Percentiles rank a stretch among this genome's conserved stretches.
Conservation (phyloP, 2,888 invertebrate genomes). For the Slavum lentiscoides region DNA sequence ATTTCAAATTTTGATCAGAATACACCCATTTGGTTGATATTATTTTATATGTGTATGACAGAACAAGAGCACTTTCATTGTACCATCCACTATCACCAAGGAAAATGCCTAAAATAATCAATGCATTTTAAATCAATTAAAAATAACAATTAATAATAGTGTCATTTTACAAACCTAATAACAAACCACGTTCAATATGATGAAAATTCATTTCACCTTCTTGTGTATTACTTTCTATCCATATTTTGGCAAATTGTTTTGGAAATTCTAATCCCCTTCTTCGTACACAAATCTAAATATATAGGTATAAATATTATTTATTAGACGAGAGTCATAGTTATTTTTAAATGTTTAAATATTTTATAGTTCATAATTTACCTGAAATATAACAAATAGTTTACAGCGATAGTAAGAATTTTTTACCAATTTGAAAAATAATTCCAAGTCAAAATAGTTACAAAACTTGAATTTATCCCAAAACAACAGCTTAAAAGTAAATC, state of each 20-base stretch:
- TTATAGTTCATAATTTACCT: constrained; percentile 18
- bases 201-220: neutral
- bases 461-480: constrained; percentile 31
- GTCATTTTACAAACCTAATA: constrained; percentile 13
- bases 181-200: constrained; percentile 22
- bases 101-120: constrained; percentile 68
- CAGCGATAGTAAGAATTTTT: neutral
- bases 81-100: constrained; percentile 89
- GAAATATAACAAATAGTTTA: constrained; percentile 34
- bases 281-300: constrained; percentile 29
- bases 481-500: constrained; percentile 10
- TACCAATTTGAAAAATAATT: constrained; percentile 41
- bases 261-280: constrained; percentile 24
- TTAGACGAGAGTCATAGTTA: neutral
- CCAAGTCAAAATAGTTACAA: constrained; percentile 15
- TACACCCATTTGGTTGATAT: constrained; percentile 63
- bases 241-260: constrained; percentile 9
- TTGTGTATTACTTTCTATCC: neutral
- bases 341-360: too few relatives aligned
- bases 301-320: neutral
- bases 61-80: constrained; percentile 67
- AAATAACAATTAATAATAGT: neutral
- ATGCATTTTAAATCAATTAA: neutral
- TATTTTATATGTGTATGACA: constrained; percentile 71
- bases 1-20: constrained; percentile 65